A percentile compares a stretch with the other conserved stretches of the same genome.
Conservation (phyloP, 2,113 vertebrate genomes). For the Silurus glanis region DNA sequence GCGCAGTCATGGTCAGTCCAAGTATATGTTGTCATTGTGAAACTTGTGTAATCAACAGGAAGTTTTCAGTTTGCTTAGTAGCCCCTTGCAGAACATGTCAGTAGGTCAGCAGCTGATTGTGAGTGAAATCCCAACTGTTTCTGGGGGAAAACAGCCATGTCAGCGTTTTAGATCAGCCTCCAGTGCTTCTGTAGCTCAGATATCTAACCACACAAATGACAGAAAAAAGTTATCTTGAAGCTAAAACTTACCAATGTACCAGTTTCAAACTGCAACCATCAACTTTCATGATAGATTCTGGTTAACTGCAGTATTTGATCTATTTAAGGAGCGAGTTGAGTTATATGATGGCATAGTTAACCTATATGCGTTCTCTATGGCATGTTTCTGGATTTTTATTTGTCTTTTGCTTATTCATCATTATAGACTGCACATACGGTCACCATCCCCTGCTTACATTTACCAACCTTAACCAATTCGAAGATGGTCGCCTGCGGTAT, state of each 20-base stretch:
- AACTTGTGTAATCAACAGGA: slow-evolving; percentile 43
- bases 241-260: background rate
- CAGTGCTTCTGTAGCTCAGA: background rate
- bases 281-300: background rate
- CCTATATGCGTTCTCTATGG: background rate
- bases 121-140: background rate
- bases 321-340: background rate
- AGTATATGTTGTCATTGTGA: slow-evolving; percentile 43
- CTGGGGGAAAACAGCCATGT: background rate
- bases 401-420: background rate
- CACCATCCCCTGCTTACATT: background rate
- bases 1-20: slow-evolving; percentile 57
- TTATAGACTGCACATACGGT: background rate
- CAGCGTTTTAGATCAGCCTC: background rate
- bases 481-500: slow-evolving; percentile 46
- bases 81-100: slow-evolving; percentile 34
- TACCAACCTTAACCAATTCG: background rate
- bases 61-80: slow-evolving; percentile 25
- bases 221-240: background rate
- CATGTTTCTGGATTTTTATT: background rate
- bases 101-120: slow-evolving; percentile 21
- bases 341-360: background rate
- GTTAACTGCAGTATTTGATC: background rate
- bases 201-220: background rate
- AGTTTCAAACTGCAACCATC: background rate